phyloP scores from a whole-genome alignment of 1,140 invertebrate genomes.

The Brachionus sp. region DNA sequence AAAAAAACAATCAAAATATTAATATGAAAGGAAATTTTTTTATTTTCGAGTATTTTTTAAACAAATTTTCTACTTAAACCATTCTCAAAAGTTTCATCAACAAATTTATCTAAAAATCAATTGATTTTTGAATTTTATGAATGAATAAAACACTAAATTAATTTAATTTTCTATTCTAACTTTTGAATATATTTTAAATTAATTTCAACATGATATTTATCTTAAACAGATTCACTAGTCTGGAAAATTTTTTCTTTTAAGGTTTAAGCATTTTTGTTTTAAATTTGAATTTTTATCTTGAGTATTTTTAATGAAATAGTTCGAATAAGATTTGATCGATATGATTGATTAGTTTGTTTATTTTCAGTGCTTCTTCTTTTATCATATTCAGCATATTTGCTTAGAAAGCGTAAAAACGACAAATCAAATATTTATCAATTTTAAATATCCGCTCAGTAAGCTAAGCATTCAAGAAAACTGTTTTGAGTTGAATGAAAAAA shows the following conservation, averaged over 20 bases:
- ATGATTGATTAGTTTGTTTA: slow-evolving; percentile 9
- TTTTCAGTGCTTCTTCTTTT: neutral
- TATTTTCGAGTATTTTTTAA: neutral
- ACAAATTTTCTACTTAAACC: neutral
- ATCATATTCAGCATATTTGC: slow-evolving; percentile 7
- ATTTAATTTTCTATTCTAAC: neutral
- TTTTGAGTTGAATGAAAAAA: neutral
- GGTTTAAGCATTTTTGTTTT: neutral
- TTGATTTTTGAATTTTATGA: neutral
- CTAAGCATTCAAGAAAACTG: neutral
- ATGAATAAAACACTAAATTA: neutral
- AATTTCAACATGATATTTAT: neutral
- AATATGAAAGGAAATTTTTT: neutral
- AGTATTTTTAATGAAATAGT: neutral
- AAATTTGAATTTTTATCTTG: neutral
- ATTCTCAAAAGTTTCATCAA: neutral
- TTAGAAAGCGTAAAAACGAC: slow-evolving; percentile 32
- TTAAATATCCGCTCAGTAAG: slow-evolving; percentile 24
- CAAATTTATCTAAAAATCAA: neutral
- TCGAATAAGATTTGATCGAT: neutral
- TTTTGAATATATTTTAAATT: neutral
- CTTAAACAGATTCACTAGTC: neutral
- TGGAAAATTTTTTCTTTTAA: neutral
- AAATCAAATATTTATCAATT: slow-evolving; percentile 37
- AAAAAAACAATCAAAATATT: neutral